phyloP scores from a whole-genome alignment of 2,888 invertebrate genomes.

The Drosophila sordidula region DNA sequence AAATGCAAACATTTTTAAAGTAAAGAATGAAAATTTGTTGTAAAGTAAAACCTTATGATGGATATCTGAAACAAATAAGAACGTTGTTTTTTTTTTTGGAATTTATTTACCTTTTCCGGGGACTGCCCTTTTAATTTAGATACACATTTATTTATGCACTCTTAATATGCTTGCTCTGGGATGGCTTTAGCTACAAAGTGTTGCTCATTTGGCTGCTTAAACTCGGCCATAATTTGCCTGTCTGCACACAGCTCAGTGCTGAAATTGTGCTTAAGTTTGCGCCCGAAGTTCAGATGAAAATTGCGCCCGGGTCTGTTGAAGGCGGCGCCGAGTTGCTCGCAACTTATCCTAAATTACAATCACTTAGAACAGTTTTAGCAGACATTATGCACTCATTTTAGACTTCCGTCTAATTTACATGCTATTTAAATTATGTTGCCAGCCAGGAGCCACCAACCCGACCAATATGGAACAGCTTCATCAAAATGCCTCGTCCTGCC shows the following conservation, averaged over 20 bases:
- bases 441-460: slow-evolving; percentile 23
- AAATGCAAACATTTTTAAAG: too few relatives aligned
- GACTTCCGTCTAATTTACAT: slow-evolving; percentile 81
- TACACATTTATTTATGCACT: neutral
- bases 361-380: slow-evolving; percentile 79
- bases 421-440: slow-evolving; percentile 79
- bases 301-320: slow-evolving; percentile 19
- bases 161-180: neutral
- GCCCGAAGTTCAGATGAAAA: slow-evolving; percentile 40
- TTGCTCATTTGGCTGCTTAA: slow-evolving; percentile 25
- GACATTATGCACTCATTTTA: slow-evolving; percentile 80
- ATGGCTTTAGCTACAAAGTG: slow-evolving; percentile 7
- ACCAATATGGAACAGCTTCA: slow-evolving; percentile 74
- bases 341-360: slow-evolving; percentile 78
- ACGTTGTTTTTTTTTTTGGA: too few relatives aligned
- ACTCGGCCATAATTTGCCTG: slow-evolving; percentile 27
- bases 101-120: too few relatives aligned
- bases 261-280: slow-evolving; percentile 30
- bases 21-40: too few relatives aligned
- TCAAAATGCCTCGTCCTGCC: slow-evolving; percentile 70
- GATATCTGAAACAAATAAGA: too few relatives aligned
- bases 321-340: slow-evolving; percentile 16
- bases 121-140: neutral
- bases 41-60: too few relatives aligned
- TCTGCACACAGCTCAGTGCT: slow-evolving; percentile 9